These are phyloP conservation scores for Holotrichia oblita DNA, from an alignment of 1,140 invertebrate genomes.

Conservation along the genomic window DNA sequence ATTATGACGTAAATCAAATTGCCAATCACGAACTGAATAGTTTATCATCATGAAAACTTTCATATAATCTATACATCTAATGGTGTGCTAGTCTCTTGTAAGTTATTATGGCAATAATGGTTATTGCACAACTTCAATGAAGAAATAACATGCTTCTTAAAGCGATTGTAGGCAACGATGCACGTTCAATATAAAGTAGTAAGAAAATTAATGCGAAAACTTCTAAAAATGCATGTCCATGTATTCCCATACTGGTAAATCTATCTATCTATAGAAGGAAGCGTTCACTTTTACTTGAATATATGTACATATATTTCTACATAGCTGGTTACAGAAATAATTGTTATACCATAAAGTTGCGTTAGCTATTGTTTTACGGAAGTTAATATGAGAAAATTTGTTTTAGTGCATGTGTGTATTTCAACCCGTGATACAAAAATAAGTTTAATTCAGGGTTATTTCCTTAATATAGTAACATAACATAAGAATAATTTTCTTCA, in stretches of 20 bases:
- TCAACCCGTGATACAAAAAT: too few species aligned
- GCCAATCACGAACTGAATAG: background rate
- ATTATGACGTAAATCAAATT: background rate
- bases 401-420: too few species aligned
- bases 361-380: too few species aligned
- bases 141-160: background rate
- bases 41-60: background rate
- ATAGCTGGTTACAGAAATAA: too few species aligned
- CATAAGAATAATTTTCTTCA: too few species aligned
- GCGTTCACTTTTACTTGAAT: constrained; percentile 1
- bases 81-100: too few species aligned
- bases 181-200: background rate
- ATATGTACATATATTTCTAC: background rate
- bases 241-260: background rate
- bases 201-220: constrained; percentile 1
- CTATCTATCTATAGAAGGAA: background rate
- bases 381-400: too few species aligned
- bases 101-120: background rate
- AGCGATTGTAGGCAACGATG: background rate
- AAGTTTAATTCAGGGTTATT: too few species aligned
- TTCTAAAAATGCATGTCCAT: background rate
- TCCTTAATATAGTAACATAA: too few species aligned
- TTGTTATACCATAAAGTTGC: too few species aligned
- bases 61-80: background rate
- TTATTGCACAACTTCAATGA: background rate